Evolutionary conservation across 1,140 invertebrate species (phyloP), one percentile per base, ranked within the genome.

Genomic region (Hirudo medicinalis): DNA sequence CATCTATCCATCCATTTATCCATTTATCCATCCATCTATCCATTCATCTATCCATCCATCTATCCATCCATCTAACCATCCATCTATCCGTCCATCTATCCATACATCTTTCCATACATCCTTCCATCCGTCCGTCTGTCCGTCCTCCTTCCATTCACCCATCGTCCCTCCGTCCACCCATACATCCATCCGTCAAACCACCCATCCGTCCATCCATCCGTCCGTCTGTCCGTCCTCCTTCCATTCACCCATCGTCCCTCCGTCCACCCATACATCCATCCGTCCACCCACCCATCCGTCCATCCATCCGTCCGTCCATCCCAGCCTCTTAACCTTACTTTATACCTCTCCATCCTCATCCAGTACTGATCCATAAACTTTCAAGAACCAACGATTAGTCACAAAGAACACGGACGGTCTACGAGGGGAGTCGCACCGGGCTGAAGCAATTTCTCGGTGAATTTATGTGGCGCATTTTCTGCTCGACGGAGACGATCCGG

Each of bases 1-100:
- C 68, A 69, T 69, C 49, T 29, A 69, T 69, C 49, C 68, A 69
- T 69, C 49, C 68, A 69, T 69, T n/a, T 29, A 69, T 69, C 49
- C 68, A 69, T 29, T 5, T 13, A 67, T 32, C 29, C 66, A 67
- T 32, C 29, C 66, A 67, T 32, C 29, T 13, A 67, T 32, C 29
- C 66, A 67, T 32, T 13, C 66, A 67, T 32, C 29, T 13, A 40
- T 27, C 36, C 43, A 53, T 29, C 40, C 43, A 69, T 27, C 36
- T 36, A 66, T 8, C 49, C 60, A 67, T 17, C 53, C 70, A 71
- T 17, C 53, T 49, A 71, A 2, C 53, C 70, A 71, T 17, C 53
- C 70, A 71, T 25, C 53, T 49, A 71, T 32, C 32, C 66, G 13
- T 32, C 32, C 66, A 67, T 32, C 32, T 5, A n/a, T 32, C 32